A percentile compares a stretch with the other conserved stretches of the same genome.
Conservation (phyloP, 2,113 vertebrate species). For the Periophthalmus modestus region DNA sequence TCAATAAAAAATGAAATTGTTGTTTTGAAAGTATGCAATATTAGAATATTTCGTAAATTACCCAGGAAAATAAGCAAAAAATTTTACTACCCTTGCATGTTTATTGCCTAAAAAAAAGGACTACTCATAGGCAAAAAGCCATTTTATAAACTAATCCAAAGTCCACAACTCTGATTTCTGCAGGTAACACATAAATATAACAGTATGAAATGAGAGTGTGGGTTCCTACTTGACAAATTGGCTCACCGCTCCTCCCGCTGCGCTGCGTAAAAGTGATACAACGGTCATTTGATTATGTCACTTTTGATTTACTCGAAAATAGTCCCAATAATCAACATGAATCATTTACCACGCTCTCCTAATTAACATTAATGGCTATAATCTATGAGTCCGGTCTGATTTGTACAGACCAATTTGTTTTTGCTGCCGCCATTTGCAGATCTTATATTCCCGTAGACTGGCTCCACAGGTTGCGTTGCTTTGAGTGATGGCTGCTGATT, state of each 20-base stretch:
- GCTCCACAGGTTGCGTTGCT: conserved; percentile 42
- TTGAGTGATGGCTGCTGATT: conserved; percentile 54
- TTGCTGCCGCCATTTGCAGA: conserved; percentile 46
- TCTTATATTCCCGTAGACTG: conserved; percentile 24
- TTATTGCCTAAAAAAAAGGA: too few species aligned
- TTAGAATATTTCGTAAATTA: too few species aligned
- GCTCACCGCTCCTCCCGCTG: neutral
- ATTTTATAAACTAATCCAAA: too few species aligned
- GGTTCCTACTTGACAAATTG: neutral
- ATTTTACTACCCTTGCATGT: too few species aligned
- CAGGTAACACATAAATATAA: conserved; percentile 16
- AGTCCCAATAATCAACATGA: conserved; percentile 25
- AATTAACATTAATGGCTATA: conserved; percentile 37
- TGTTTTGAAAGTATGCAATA: too few species aligned
- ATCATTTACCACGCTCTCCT: conserved; percentile 23
- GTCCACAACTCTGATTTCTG: too few species aligned
- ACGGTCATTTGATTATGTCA: conserved; percentile 22
- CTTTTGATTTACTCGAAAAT: conserved; percentile 29
- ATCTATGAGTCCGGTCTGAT: conserved; percentile 29
- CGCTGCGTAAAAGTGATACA: conserved; percentile 14
- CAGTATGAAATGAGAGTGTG: conserved; percentile 18
- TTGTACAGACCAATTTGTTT: conserved; percentile 32
- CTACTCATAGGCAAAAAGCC: too few species aligned
- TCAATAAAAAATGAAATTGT: too few species aligned
- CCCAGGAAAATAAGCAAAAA: too few species aligned